A percentile compares a stretch with the other conserved stretches of the same genome.
These are phyloP conservation scores for Molossus molossus DNA, from an alignment of 2,797 vertebrate genomes.

Conservation along the genomic window DNA sequence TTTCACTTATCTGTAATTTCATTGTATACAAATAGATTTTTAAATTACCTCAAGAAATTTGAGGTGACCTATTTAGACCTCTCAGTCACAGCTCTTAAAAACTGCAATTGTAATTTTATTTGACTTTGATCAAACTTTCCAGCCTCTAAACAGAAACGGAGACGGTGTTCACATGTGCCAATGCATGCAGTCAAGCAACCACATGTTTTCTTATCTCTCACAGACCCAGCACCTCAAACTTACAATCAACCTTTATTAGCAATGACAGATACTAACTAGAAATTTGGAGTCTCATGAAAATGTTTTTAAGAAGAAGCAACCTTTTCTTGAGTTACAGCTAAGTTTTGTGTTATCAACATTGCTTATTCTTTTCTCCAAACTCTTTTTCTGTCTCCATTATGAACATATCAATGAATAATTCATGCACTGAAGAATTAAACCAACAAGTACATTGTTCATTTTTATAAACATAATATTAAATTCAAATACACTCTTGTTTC, in stretches of 20 bases:
- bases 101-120: not conserved
- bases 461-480: conserved; percentile 10
- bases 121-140: conserved; percentile 38
- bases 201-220: not conserved
- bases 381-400: conserved; percentile 14
- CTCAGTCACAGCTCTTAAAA: not conserved
- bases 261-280: not conserved
- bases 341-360: conserved; percentile 10
- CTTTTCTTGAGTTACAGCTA: not conserved
- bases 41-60: conserved; percentile 20
- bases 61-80: not conserved
- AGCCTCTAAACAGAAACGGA: conserved; percentile 10
- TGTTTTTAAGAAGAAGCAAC: not conserved
- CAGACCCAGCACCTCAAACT: not conserved
- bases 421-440: not conserved
- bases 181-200: not conserved
- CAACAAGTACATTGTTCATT: not conserved
- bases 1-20: conserved; percentile 35
- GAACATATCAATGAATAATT: not conserved
- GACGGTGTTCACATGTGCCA: not conserved
- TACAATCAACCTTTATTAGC: not conserved
- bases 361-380: not conserved
- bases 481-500: not conserved
- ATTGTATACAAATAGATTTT: conserved; percentile 38
- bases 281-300: not conserved